Evolutionary conservation across 2,113 vertebrate genomes (phyloP).

Genomic region (Hippocampus comes): DNA sequence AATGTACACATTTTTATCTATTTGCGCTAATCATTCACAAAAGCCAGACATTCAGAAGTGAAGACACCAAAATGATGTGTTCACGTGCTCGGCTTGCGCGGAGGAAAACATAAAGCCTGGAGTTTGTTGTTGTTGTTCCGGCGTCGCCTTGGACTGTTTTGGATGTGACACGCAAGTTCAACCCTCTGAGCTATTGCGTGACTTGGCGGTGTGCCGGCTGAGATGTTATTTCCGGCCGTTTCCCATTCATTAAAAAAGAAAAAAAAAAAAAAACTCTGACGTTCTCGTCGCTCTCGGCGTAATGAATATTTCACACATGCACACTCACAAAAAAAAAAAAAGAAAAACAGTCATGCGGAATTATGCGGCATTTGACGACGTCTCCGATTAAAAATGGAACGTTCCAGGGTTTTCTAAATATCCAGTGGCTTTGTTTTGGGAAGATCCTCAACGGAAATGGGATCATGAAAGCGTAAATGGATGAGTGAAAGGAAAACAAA

Average conservation of each 20-base stretch:
- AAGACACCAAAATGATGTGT: background rate
- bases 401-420: conserved; percentile 47
- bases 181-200: conserved; percentile 15
- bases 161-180: conserved; percentile 25
- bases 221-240: conserved; percentile 36
- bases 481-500: conserved; percentile 49
- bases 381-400: conserved; percentile 37
- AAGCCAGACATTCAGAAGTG: background rate
- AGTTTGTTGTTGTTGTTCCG: background rate
- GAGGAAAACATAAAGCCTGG: background rate
- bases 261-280: conserved; percentile 3
- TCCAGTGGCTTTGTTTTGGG: conserved; percentile 43
- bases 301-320: conserved; percentile 37
- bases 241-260: conserved; percentile 21
- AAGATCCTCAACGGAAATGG: conserved; percentile 40
- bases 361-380: conserved; percentile 39
- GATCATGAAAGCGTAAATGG: conserved; percentile 35
- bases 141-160: conserved; percentile 16
- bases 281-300: conserved; percentile 14
- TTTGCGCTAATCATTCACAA: background rate
- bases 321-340: background rate
- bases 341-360: conserved; percentile 32
- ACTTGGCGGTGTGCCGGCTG: conserved; percentile 33
- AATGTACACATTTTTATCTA: background rate
- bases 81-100: background rate